Evolutionary conservation across 1,140 invertebrate genomes (phyloP).

Genomic region (Schlechtendalia chinensis): DNA sequence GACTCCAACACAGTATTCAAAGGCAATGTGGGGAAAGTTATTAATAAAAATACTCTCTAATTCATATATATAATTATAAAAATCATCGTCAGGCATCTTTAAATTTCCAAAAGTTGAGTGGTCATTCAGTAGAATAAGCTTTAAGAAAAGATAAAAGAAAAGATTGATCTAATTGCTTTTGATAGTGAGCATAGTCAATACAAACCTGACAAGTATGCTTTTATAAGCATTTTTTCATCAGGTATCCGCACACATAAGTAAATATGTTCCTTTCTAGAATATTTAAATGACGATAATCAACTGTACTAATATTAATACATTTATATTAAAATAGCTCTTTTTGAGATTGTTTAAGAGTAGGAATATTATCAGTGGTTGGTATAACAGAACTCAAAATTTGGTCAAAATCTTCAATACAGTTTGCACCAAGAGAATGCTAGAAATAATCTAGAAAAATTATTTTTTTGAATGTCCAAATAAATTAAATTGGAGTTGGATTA

Average conservation of each 20-base stretch:
- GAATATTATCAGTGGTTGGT: not conserved
- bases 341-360: not conserved
- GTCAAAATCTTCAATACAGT: no score
- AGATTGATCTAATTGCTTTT: not conserved
- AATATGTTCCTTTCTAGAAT: not conserved
- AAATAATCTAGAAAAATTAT: no score
- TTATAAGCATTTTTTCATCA: not conserved
- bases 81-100: no score
- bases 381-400: no score
- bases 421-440: no score
- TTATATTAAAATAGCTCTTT: not conserved
- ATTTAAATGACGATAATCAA: not conserved
- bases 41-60: slow-evolving; percentile 19
- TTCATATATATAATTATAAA: no score
- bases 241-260: not conserved
- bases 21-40: no score
- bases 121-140: not conserved
- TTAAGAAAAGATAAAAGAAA: not conserved
- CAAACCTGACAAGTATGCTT: no score
- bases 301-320: not conserved
- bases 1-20: no score
- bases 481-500: no score
- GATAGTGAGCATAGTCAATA: not conserved
- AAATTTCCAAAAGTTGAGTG: not conserved
- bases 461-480: no score